Percentiles rank a stretch among this genome's conserved stretches.
phyloP scores from a whole-genome alignment of 2,888 invertebrate genomes.

The Leptinotarsa juncta region DNA sequence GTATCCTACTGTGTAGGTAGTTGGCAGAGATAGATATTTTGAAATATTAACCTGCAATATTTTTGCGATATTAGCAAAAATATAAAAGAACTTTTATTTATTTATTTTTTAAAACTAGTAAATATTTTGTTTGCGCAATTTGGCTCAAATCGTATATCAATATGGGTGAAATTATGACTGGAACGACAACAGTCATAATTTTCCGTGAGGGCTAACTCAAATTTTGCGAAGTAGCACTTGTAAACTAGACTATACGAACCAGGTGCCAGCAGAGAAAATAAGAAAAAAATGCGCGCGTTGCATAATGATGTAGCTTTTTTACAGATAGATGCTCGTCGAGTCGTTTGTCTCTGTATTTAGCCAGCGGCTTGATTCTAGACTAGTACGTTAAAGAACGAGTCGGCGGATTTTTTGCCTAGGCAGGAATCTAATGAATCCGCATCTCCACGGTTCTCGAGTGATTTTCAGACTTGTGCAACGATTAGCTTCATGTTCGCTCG shows the following conservation, averaged over 20 bases:
- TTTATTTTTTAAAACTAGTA: too few species aligned
- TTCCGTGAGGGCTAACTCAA: too few species aligned
- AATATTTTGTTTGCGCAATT: too few species aligned
- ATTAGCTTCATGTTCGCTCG: neutral
- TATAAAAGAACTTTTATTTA: too few species aligned
- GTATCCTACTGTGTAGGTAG: too few species aligned
- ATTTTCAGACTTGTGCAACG: neutral
- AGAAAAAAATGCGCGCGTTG: conserved; percentile 10
- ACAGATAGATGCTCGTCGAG: neutral
- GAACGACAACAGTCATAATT: too few species aligned
- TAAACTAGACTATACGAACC: neutral
- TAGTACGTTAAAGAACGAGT: conserved; percentile 8
- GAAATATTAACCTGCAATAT: too few species aligned
- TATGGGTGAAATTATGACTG: too few species aligned
- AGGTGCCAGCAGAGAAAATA: conserved; percentile 15
- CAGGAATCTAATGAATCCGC: neutral
- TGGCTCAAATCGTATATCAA: too few species aligned
- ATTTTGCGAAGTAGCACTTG: too few species aligned
- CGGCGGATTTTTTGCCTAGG: conserved; percentile 1
- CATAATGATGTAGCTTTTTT: conserved; percentile 13
- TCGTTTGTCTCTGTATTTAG: conserved; percentile 16
- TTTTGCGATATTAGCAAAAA: too few species aligned
- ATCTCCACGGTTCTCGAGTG: neutral
- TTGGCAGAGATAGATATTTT: too few species aligned
- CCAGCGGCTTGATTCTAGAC: conserved; percentile 9